phyloP scores from a whole-genome alignment of 1,140 invertebrate species.

The Orussus abietinus region DNA sequence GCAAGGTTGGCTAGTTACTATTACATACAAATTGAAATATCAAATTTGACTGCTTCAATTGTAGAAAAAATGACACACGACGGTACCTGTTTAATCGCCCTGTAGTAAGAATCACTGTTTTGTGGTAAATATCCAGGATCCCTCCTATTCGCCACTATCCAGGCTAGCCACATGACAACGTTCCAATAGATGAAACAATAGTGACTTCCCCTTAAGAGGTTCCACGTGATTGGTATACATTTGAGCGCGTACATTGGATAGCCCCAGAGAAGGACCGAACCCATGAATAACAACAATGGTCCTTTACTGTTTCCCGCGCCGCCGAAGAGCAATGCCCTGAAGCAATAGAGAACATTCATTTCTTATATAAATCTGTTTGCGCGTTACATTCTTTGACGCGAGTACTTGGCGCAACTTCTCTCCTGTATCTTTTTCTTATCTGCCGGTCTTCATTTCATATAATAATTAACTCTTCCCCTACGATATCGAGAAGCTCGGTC shows the following conservation, averaged over 20 bases:
- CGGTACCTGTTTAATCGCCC: conserved; percentile 79
- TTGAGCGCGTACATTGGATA: conserved; percentile 91
- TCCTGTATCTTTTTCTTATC: too few relatives aligned
- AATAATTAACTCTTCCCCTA: too few relatives aligned
- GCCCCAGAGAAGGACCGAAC: conserved; percentile 82
- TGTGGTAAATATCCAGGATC: conserved; percentile 86
- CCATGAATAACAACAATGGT: conserved; percentile 78
- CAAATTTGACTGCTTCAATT: too few relatives aligned
- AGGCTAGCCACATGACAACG: conserved; percentile 86
- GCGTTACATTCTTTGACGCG: too few relatives aligned
- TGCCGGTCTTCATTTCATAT: too few relatives aligned
- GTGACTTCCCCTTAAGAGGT: conserved; percentile 76
- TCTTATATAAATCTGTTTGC: conserved; percentile 6
- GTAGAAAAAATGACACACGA: too few relatives aligned
- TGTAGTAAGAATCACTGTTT: conserved; percentile 84
- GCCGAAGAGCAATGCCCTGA: conserved; percentile 79
- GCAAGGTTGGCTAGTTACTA: too few relatives aligned
- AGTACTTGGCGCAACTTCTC: too few relatives aligned
- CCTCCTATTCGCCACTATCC: conserved; percentile 82
- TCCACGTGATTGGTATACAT: conserved; percentile 88
- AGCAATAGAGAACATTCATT: conserved; percentile 9
- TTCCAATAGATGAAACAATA: conserved; percentile 90
- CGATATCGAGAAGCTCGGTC: too few relatives aligned
- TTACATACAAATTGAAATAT: too few relatives aligned
- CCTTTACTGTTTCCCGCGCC: conserved; percentile 86